Evolutionary conservation across 1,140 invertebrate species (phyloP), one percentile per base, ranked within the genome.

Genomic region (Cydia splendana): DNA sequence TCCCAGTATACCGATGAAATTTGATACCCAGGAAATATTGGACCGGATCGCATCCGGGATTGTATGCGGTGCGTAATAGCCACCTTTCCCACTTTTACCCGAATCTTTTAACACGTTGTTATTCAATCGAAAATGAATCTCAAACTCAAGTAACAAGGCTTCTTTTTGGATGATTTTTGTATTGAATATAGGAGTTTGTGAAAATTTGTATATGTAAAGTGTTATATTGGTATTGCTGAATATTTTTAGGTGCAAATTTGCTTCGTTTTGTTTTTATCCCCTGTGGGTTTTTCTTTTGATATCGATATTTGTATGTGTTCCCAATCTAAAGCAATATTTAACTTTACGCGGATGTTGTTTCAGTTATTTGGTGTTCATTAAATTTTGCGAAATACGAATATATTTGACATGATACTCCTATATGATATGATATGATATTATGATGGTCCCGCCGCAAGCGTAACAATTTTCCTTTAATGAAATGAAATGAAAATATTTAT

Each of bases 181-280:
- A 18, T 38, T 2, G 20, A 0, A 71, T 34, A 42, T 71, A 71
- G 1, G 67, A 71, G 30, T 38, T n/a, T 71, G 30, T 15, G 34
- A 38, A 38, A 38, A 4, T 65, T 18, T 71, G 15, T 71, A 30
- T 34, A 67, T 71, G 67, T 71, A 42, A 71, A 71, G 20, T 62
- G 57, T 62, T 20, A 71, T 71, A 45, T 71, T 71, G 20, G 34
- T 71, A 42, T 42, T 71, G 67, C 34, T 45, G 67, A 71, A 71
- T 71, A 71, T 71, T 71, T 71, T 71, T 34, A 71, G 67, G 67
- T 71, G 67, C 34, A 38, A 71, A 71, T 71, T 71, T 71, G 34
- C 30, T 34, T 48, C 45, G 67, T 71, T 71, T 71, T 38, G 67
- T 71, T 71, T 69, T n/a, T 71, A 57, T 57, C 53, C 53, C 53